These are phyloP conservation scores for Melanotaenia parkinsoni DNA, from an alignment of 2,797 vertebrate genomes.

Conservation along the genomic window DNA sequence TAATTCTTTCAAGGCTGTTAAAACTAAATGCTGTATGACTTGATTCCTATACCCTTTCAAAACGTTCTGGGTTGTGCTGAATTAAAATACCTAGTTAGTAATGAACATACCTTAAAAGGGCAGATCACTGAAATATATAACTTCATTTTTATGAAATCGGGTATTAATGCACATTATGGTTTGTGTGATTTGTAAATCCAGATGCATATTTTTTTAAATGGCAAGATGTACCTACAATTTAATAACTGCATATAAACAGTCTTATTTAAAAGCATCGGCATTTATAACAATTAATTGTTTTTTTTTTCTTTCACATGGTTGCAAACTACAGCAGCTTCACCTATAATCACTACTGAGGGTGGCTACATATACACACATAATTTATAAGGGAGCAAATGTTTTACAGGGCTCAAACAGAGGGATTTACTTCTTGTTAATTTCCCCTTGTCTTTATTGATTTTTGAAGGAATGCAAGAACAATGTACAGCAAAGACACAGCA, in stretches of 20 bases:
- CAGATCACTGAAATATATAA: not conserved
- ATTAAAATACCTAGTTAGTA: not conserved
- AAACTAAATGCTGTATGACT: not conserved
- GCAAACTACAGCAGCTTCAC: not conserved
- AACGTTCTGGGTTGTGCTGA: not conserved
- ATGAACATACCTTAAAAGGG: not conserved
- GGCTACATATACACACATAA: slow-evolving; percentile 4
- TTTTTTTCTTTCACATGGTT: not conserved
- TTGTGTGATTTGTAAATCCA: not conserved
- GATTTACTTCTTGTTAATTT: slow-evolving; percentile 37
- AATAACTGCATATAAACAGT: not conserved
- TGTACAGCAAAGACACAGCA: slow-evolving; percentile 94
- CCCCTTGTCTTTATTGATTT: slow-evolving; percentile 85
- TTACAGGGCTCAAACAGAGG: slow-evolving; percentile 28
- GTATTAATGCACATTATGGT: not conserved
- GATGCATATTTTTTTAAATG: not conserved
- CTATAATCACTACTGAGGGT: not conserved
- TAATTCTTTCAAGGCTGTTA: not conserved
- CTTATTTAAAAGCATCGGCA: not conserved
- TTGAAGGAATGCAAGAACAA: slow-evolving; percentile 92
- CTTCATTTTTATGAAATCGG: not conserved
- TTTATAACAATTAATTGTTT: not conserved
- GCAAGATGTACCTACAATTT: not conserved
- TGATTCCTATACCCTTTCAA: not conserved
- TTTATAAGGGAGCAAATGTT: not conserved